Evolutionary conservation across 92 coral and sea anemone species (phyloP).

Genomic region (Anthopleura xanthogrammica): DNA sequence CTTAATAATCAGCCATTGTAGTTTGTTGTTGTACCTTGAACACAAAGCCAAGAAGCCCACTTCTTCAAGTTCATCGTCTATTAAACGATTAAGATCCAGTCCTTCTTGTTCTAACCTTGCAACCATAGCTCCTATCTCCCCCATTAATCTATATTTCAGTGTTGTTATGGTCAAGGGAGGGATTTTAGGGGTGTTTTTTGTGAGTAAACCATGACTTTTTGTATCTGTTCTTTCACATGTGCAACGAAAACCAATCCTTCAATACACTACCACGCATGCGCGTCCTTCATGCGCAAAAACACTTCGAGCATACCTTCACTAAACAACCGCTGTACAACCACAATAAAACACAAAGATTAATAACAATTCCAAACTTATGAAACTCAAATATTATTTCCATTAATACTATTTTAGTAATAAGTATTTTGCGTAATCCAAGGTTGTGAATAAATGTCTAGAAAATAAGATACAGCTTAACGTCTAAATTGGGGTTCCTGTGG

Average conservation of each 20-base stretch:
- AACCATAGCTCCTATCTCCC: slow-evolving; percentile 89
- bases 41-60: slow-evolving; percentile 75
- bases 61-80: slow-evolving; percentile 69
- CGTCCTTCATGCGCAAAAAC: neutral
- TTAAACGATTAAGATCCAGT: slow-evolving; percentile 64
- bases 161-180: neutral
- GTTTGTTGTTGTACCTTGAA: slow-evolving; percentile 40
- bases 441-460: neutral
- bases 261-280: neutral
- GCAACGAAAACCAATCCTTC: neutral
- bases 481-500: slow-evolving; percentile 21
- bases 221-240: neutral
- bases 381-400: too few relatives aligned
- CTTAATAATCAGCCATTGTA: neutral
- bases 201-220: neutral
- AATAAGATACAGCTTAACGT: neutral
- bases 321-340: slow-evolving; percentile 14
- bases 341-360: too few relatives aligned
- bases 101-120: slow-evolving; percentile 81
- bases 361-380: too few relatives aligned
- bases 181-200: neutral
- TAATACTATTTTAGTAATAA: too few relatives aligned
- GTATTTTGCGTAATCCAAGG: too few relatives aligned
- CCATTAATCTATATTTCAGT: slow-evolving; percentile 51
- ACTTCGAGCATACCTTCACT: slow-evolving; percentile 3